Evolutionary conservation across 2,888 invertebrate genomes (phyloP).

Genomic region (Eupeodes latifasciatus): DNA sequence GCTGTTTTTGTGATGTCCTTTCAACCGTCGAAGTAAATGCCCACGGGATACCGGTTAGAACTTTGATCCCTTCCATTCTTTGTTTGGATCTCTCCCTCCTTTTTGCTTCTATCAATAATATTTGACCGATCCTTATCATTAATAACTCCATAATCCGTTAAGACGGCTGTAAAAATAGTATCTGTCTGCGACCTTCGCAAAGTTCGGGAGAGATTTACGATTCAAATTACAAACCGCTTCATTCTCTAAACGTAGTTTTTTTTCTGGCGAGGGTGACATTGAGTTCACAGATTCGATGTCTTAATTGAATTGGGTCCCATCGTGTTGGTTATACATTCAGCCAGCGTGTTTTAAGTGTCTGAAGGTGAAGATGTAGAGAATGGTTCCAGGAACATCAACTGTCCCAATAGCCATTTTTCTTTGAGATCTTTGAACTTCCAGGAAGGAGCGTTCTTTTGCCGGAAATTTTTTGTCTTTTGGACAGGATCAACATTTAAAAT

Average conservation of each 20-base stretch:
- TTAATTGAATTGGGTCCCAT: not conserved
- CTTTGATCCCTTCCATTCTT: too few species aligned
- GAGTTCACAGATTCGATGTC: not conserved
- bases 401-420: not conserved
- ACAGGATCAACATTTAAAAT: too few species aligned
- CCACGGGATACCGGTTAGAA: too few species aligned
- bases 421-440: conserved; percentile 8
- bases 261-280: not conserved
- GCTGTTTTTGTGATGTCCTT: too few species aligned
- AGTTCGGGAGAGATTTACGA: too few species aligned
- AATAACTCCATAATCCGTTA: not conserved
- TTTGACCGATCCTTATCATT: not conserved
- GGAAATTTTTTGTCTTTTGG: conserved; percentile 3
- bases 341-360: too few species aligned
- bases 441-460: not conserved
- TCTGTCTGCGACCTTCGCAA: conserved; percentile 4
- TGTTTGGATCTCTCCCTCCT: not conserved
- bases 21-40: too few species aligned
- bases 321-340: not conserved
- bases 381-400: not conserved
- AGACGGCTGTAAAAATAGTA: not conserved
- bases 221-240: not conserved
- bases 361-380: too few species aligned
- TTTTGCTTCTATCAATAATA: not conserved
- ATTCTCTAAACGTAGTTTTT: not conserved